Evolutionary conservation across 2,888 invertebrate genomes (phyloP).

Genomic region (Watsonalla binaria): DNA sequence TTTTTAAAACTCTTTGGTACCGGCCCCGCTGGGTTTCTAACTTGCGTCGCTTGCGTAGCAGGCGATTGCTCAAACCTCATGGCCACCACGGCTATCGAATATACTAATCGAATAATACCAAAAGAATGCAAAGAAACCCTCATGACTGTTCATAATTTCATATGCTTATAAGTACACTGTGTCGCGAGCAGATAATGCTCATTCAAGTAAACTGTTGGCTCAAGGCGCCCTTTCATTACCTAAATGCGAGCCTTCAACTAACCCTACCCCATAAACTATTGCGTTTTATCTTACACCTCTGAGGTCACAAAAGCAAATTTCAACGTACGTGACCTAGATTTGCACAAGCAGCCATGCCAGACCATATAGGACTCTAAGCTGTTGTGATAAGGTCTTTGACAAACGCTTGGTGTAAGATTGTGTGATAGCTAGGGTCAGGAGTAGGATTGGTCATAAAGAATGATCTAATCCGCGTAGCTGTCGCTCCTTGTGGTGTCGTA

Average conservation of each 20-base stretch:
- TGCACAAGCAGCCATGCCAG: not conserved
- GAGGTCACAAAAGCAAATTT: slow-evolving; percentile 5
- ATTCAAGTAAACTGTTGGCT: not conserved
- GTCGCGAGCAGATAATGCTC: not conserved
- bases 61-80: too few species aligned
- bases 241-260: not conserved
- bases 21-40: too few species aligned
- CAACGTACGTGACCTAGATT: slow-evolving; percentile 5
- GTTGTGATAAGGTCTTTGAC: not conserved
- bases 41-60: too few species aligned
- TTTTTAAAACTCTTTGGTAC: too few species aligned
- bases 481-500: slow-evolving; percentile 21
- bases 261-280: slow-evolving; percentile 1
- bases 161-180: too few species aligned
- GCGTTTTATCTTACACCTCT: slow-evolving; percentile 2
- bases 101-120: too few species aligned
- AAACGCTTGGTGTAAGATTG: not conserved
- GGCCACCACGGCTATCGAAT: too few species aligned
- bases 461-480: slow-evolving; percentile 36
- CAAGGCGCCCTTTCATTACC: not conserved
- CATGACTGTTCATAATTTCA: too few species aligned
- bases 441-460: slow-evolving; percentile 35
- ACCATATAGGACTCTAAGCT: not conserved
- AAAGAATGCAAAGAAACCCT: too few species aligned
- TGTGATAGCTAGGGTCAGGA: slow-evolving; percentile 19